phyloP scores from a whole-genome alignment of 2,888 invertebrate genomes.

The Pyrrhia umbra region DNA sequence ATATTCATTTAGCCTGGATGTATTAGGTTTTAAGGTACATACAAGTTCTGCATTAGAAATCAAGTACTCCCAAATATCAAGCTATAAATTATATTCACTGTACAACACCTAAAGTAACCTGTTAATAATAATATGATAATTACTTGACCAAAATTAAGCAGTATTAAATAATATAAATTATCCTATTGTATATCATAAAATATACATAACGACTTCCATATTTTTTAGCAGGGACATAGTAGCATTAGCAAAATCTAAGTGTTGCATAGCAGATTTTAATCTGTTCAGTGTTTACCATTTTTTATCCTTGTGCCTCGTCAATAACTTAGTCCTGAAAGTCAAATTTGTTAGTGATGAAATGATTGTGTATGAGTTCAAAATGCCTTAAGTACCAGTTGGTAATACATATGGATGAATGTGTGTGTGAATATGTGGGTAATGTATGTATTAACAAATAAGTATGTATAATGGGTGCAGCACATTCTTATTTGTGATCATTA shows the following conservation, averaged over 20 bases:
- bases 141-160: constrained; percentile 43
- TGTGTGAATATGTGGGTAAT: constrained; percentile 26
- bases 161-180: constrained; percentile 42
- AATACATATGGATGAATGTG: constrained; percentile 21
- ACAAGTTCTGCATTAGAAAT: constrained; percentile 39
- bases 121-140: constrained; percentile 27
- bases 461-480: constrained; percentile 23
- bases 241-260: constrained; percentile 78
- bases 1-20: constrained; percentile 22
- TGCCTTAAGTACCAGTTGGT: constrained; percentile 38
- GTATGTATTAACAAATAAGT: constrained; percentile 32
- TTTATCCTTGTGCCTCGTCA: constrained; percentile 95
- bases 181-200: constrained; percentile 37
- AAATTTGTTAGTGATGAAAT: constrained; percentile 89
- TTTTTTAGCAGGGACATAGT: constrained; percentile 64
- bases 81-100: constrained; percentile 41
- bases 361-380: constrained; percentile 71
- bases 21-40: constrained; percentile 28
- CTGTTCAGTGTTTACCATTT: constrained; percentile 93
- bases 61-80: constrained; percentile 53
- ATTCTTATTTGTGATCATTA: constrained; percentile 2
- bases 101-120: constrained; percentile 53
- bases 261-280: constrained; percentile 79
- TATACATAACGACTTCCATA: constrained; percentile 46
- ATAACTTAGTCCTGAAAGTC: constrained; percentile 96